Evolutionary conservation across 2,888 invertebrate genomes (phyloP).

Genomic region (Stenodera caucasica): DNA sequence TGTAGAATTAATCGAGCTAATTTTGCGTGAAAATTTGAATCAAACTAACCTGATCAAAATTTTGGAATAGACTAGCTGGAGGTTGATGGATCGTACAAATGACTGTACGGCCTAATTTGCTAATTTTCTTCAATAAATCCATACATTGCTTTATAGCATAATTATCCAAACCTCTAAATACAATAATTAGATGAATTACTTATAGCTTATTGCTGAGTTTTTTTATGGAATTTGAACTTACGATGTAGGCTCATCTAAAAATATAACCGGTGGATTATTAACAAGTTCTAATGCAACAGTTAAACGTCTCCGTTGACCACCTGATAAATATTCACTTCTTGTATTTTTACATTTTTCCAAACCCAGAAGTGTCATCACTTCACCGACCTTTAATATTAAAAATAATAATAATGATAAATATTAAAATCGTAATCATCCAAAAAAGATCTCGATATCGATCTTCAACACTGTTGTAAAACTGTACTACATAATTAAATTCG

Average conservation of each 20-base stretch:
- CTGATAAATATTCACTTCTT: conserved; percentile 68
- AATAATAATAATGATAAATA: background rate
- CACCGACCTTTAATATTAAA: conserved; percentile 63
- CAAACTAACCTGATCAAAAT: conserved; percentile 67
- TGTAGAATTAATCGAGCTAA: background rate
- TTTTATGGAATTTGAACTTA: conserved; percentile 52
- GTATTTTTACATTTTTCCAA: conserved; percentile 68
- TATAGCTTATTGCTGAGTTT: background rate
- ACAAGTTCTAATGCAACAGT: conserved; percentile 78
- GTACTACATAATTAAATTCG: too few relatives aligned
- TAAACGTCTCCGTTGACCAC: conserved; percentile 76
- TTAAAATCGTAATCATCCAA: too few relatives aligned
- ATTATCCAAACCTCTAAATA: conserved; percentile 69
- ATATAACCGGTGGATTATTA: conserved; percentile 81
- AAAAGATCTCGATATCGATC: too few relatives aligned
- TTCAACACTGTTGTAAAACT: too few relatives aligned
- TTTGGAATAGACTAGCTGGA: conserved; percentile 72
- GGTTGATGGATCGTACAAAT: conserved; percentile 83
- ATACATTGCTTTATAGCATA: conserved; percentile 74
- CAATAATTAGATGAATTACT: background rate
- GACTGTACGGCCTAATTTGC: conserved; percentile 72
- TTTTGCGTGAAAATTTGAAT: background rate
- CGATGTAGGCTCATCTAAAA: conserved; percentile 82
- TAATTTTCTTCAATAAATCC: conserved; percentile 67
- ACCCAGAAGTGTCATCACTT: conserved; percentile 72